These are phyloP conservation scores for Druceiella hillmani DNA, from an alignment of 2,888 invertebrate genomes.

Conservation along the genomic window DNA sequence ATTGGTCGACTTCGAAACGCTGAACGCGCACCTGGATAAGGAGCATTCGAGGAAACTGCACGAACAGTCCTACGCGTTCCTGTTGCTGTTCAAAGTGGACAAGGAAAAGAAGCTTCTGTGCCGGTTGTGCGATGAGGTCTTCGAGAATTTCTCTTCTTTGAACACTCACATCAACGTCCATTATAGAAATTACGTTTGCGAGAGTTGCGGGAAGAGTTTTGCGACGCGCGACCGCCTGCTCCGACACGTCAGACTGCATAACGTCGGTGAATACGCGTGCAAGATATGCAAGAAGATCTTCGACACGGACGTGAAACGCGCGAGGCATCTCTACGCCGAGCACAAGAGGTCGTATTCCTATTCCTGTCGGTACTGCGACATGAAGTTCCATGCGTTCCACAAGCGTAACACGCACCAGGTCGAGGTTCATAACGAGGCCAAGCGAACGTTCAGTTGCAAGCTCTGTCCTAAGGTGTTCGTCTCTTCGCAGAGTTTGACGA, in stretches of 20 bases:
- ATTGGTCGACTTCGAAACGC: slow-evolving; percentile 31
- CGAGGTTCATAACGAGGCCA: slow-evolving; percentile 31
- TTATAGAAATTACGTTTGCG: slow-evolving; percentile 47
- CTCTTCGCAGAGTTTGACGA: background rate
- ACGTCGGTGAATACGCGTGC: slow-evolving; percentile 43
- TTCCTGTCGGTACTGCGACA: background rate
- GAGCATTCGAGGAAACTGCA: background rate
- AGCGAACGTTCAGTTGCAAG: slow-evolving; percentile 30
- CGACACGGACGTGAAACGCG: slow-evolving; percentile 7
- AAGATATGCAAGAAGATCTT: slow-evolving; percentile 38
- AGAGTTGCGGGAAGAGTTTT: slow-evolving; percentile 49
- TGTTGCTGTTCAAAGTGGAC: slow-evolving; percentile 4
- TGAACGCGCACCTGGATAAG: slow-evolving; percentile 31
- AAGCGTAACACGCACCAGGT: slow-evolving; percentile 31
- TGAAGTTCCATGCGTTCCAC: background rate
- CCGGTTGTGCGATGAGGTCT: slow-evolving; percentile 22
- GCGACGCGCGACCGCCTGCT: slow-evolving; percentile 45
- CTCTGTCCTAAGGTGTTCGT: slow-evolving; percentile 14
- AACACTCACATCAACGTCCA: slow-evolving; percentile 51
- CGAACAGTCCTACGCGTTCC: background rate
- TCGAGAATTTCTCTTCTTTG: slow-evolving; percentile 40
- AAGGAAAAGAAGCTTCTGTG: background rate
- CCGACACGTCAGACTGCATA: slow-evolving; percentile 50
- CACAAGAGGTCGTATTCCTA: slow-evolving; percentile 5
- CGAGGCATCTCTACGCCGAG: slow-evolving; percentile 6